Evolutionary conservation across 2,797 vertebrate genomes (phyloP), one percentile per base, ranked within the genome.

Genomic region (Atherinosoma microstoma): DNA sequence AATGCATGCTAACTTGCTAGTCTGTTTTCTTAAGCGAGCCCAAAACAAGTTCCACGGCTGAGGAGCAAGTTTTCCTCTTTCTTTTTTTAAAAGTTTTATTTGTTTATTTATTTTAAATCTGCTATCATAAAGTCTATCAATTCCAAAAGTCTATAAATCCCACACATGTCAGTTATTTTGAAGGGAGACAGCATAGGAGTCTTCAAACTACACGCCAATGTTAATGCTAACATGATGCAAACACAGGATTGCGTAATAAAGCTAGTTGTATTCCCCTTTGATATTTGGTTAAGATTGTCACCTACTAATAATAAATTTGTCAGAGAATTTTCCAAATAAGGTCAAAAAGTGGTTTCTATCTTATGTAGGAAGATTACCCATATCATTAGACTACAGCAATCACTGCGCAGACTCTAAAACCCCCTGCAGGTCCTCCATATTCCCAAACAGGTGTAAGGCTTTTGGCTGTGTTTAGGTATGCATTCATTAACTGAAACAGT

Each of bases 1-100:
- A 30, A 49, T 40, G 27, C 3, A 61, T 67, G 84, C 73, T 83
- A 79, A 53, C 72, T 60, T 73, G 80, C 85, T 75, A 70, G 79
- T 30, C 27, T 47, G 18, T 42, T 71, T 57, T 72, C 15, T 36
- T 16, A n/a, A 63, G 30, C 60, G 27, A 62, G 27, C 59, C 62
- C 6, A 20, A 58, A 51, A 12, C 58, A 62, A 75, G 57, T 58
- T 74, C 0, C 1, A 20, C 18, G 5, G 16, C 30, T 35, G 4
- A 20, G 0, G 27, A 15, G 10, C 27, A 6, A 38, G 34, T 13
- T 13, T 16, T 2, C 6, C 29, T 30, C 9, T 42, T 42, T 42
- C 2, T 42, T 42, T 42, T 15, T 40, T 15, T 3, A 36, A 10
- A 8, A 9, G 36, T 13, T 13, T 38, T 38, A 6, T 12, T 38